Percentiles rank a stretch among this genome's conserved stretches.
phyloP scores from a whole-genome alignment of 1,140 invertebrate species.

The Macrotrachela quadricornifera region DNA sequence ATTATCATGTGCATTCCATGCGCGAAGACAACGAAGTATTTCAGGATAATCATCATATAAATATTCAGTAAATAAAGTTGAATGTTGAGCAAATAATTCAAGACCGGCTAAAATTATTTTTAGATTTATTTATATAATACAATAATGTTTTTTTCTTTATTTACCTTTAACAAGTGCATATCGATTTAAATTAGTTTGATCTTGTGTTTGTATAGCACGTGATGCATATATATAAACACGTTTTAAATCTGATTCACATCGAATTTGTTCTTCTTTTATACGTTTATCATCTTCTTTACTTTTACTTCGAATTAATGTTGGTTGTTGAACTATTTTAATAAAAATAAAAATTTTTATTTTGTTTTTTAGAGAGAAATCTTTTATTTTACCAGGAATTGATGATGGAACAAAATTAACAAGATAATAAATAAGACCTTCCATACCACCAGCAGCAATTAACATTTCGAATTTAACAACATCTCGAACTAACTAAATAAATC shows the following conservation, averaged over 20 bases:
- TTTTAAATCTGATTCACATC: constrained; percentile 13
- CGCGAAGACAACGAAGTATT: not conserved
- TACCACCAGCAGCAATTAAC: constrained; percentile 22
- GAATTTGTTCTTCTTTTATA: constrained; percentile 21
- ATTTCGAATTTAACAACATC: constrained; percentile 24
- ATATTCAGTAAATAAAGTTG: constrained; percentile 19
- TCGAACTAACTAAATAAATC: constrained; percentile 17
- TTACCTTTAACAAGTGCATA: constrained; percentile 19
- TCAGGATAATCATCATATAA: constrained; percentile 23
- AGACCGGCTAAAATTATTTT: constrained; percentile 13
- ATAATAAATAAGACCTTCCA: constrained; percentile 21
- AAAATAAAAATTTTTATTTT: no score
- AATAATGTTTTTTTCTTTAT: not conserved
- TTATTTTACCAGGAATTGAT: not conserved
- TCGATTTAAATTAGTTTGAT: constrained; percentile 11
- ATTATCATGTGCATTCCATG: constrained; percentile 1
- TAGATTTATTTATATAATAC: not conserved
- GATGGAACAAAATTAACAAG: constrained; percentile 26
- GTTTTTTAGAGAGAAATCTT: no score
- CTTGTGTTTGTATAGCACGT: no score
- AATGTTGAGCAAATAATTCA: constrained; percentile 18
- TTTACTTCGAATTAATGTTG: not conserved
- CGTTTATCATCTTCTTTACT: constrained; percentile 13
- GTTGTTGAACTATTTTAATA: no score
- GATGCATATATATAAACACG: no score